These are phyloP conservation scores for Rhopalosiphum nymphaeae DNA, from an alignment of 2,888 invertebrate genomes.

Conservation along the genomic window DNA sequence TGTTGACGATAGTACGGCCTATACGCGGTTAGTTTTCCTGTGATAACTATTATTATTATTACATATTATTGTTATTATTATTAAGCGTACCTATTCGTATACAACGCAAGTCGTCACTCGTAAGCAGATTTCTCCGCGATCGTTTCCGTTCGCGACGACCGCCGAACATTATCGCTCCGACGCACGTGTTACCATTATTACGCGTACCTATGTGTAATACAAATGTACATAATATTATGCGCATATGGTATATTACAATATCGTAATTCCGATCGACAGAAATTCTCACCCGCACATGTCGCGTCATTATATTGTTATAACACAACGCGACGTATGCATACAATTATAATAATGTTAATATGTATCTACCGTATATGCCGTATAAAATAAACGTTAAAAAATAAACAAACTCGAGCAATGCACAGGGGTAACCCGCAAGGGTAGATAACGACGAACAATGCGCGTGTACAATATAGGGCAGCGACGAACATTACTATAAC, in stretches of 20 bases:
- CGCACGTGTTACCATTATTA: neutral
- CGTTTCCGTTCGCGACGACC: slow-evolving; percentile 5
- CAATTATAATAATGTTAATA: neutral
- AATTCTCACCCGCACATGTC: neutral
- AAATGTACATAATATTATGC: neutral
- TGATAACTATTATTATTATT: neutral
- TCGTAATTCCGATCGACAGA: neutral
- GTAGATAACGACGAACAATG: slow-evolving; percentile 46
- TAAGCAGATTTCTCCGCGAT: neutral
- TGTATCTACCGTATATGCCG: neutral
- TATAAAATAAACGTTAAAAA: neutral
- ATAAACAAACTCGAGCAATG: neutral
- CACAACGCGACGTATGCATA: neutral
- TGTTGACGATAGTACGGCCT: neutral
- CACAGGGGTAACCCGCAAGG: neutral
- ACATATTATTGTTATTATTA: neutral
- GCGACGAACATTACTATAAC: neutral
- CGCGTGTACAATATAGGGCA: neutral
- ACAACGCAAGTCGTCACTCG: neutral
- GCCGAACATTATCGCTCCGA: neutral
- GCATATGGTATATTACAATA: neutral
- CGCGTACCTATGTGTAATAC: neutral
- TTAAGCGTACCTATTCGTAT: too few species aligned
- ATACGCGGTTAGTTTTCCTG: slow-evolving; percentile 21
- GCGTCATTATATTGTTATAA: neutral